These are phyloP conservation scores for Pseudorectes ferrugineus DNA, from an alignment of 2,113 vertebrate species.

Conservation along the genomic window DNA sequence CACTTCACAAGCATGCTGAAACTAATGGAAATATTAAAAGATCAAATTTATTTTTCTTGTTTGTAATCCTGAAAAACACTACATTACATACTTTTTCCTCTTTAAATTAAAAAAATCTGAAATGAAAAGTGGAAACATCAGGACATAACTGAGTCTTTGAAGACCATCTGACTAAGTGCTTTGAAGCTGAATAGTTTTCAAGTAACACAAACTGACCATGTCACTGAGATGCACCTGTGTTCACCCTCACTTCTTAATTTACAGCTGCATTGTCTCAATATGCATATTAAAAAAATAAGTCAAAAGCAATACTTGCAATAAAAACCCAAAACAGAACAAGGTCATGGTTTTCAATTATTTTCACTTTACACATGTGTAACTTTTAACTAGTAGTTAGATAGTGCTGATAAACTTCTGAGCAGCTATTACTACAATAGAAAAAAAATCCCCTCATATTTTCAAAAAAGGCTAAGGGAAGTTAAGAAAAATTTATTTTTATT, in stretches of 20 bases:
- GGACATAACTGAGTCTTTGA: not conserved
- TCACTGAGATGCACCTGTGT: not conserved
- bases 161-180: not conserved
- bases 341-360: not conserved
- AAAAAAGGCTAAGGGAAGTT: not conserved
- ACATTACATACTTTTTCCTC: not conserved
- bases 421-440: not conserved
- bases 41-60: not conserved
- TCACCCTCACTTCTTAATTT: not conserved
- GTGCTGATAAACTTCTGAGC: not conserved
- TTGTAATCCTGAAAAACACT: not conserved
- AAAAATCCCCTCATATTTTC: not conserved
- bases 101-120: not conserved
- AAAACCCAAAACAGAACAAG: not conserved
- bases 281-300: not conserved
- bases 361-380: not conserved
- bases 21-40: not conserved
- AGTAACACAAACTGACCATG: not conserved
- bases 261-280: not conserved
- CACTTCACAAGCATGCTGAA: not conserved
- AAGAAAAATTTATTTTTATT: not conserved
- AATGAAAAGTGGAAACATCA: not conserved
- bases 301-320: not conserved
- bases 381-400: not conserved
- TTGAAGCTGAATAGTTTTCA: not conserved